phyloP scores from a whole-genome alignment of 1,140 invertebrate genomes.

The Calycopis cecrops region DNA sequence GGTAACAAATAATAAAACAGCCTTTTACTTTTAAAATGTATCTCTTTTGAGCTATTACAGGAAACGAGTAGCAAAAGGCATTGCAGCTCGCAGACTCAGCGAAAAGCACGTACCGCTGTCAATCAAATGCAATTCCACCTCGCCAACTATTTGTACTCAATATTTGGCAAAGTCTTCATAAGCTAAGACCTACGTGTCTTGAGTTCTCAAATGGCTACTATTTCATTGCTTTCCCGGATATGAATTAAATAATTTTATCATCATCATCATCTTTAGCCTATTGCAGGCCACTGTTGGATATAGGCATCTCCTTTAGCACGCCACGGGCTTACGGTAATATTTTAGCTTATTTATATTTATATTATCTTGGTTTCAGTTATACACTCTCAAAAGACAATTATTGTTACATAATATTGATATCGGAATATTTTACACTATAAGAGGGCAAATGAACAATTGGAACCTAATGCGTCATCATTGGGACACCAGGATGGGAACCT shows the following conservation, averaged over 20 bases:
- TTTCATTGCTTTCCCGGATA: not conserved
- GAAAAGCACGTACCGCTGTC: not conserved
- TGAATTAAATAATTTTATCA: not conserved
- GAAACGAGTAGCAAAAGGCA: not conserved
- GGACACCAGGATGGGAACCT: too few species aligned
- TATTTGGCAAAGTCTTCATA: constrained; percentile 3
- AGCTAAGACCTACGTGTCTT: not conserved
- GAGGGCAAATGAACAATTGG: too few species aligned
- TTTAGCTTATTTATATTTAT: not conserved
- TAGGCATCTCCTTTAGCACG: too few species aligned
- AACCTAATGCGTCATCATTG: too few species aligned
- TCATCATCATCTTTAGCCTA: not conserved
- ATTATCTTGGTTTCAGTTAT: too few species aligned
- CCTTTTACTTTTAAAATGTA: not conserved
- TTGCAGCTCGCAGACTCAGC: not conserved
- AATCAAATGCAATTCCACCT: constrained; percentile 1
- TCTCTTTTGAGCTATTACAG: constrained; percentile 1
- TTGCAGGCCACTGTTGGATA: not conserved
- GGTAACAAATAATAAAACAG: not conserved
- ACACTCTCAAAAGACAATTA: too few species aligned
- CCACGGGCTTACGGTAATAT: too few species aligned
- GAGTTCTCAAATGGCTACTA: not conserved
- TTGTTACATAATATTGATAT: too few species aligned
- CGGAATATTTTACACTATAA: too few species aligned
- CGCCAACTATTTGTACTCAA: not conserved